Base-by-base conservation (phyloP, 2,113 vertebrate genomes). In the Mionectes macconnelli region DNA sequence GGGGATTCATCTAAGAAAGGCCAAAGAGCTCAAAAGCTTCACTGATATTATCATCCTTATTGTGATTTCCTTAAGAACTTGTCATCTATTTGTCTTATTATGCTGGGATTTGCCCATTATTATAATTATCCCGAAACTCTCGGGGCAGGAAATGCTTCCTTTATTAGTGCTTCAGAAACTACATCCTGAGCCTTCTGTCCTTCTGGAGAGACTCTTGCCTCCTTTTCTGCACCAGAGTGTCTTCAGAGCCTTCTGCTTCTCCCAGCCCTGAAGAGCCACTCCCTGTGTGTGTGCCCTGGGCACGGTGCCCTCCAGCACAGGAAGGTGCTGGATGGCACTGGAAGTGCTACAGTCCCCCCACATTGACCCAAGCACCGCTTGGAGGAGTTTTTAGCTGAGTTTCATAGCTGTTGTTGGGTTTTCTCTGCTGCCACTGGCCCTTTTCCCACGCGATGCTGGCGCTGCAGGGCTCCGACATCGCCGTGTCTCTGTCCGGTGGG, bases 311-410 rank as follows among this genome's bases (percentile, higher is more conserved):
- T 28, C 53, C 30, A 0, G 12, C 14, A 5, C 31, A 1, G 24
- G 45, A 59, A 39, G 10, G 1, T 40, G 64, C 50, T 56, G 55
- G 79, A 13, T 1, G 3, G 10, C 2, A 14, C 50, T 6, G 21
- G 6, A 19, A 57, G 2, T 28, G 37, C 45, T 67, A 1, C 20
- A 3, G 12, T 16, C 8, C 35, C 23, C 69, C 28, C 19, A 0
- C 6, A 4, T 17, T 5, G 4, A n/a, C 44, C 4, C 20, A 28
- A 14, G 2, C 60, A 21, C 31, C 1, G 0, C 19, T 8, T 2
- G 45, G 24, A 35, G 33, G n/a, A 10, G 3, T 4, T 62, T 76
- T 62, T 2, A 14, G 55, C 6, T 2, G 12, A 22, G 13, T 59
- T 67, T 62, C 10, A 0, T 23, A 4, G 33, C 69, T 18, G 11